Conservation (phyloP, 2,797 vertebrate species). For the Cossypha caffra region DNA sequence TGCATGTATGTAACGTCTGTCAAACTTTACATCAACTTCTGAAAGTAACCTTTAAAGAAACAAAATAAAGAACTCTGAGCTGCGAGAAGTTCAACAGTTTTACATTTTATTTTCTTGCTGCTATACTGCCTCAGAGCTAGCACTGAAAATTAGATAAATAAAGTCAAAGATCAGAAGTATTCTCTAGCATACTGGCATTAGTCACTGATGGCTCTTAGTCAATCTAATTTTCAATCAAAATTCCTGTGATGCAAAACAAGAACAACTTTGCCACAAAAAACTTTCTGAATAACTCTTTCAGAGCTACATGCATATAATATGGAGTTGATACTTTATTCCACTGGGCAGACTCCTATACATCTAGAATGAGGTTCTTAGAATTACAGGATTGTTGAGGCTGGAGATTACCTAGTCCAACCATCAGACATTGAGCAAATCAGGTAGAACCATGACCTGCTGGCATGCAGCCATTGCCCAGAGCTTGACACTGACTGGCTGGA, state of each 20-base stretch:
- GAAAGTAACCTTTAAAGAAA: neutral
- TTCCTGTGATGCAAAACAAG: neutral
- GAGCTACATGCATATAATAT: neutral
- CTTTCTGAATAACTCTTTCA: neutral
- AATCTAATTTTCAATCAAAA: neutral
- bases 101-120: neutral
- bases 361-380: neutral
- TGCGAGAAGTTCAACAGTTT: neutral
- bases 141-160: neutral
- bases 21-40: neutral
- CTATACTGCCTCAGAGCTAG: neutral
- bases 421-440: fast-evolving
- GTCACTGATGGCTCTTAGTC: neutral
- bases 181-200: neutral
- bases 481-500: neutral
- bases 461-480: neutral
- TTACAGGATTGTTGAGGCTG: neutral
- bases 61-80: neutral
- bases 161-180: neutral
- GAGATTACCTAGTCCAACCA: neutral
- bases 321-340: neutral
- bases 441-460: neutral
- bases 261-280: neutral
- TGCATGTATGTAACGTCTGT: neutral
- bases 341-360: neutral